Evolutionary conservation across 2,888 invertebrate genomes (phyloP).

Genomic region (Rhimphoctona megacephalus): DNA sequence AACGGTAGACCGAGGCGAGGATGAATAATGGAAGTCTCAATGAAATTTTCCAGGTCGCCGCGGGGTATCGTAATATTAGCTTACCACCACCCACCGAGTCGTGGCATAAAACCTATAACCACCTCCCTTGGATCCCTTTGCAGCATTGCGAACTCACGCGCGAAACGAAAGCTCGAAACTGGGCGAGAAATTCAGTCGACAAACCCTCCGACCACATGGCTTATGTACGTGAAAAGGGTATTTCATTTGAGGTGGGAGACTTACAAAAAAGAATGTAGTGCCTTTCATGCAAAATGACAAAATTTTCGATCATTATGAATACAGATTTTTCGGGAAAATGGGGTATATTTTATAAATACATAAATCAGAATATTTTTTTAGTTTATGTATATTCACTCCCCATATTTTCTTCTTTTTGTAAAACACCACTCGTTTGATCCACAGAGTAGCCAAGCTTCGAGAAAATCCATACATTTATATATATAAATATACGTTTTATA

Average conservation of each 20-base stretch:
- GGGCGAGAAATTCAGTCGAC: slow-evolving; percentile 39
- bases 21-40: slow-evolving; percentile 84
- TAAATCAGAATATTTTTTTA: not conserved
- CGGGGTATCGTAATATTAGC: slow-evolving; percentile 84
- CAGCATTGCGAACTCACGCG: slow-evolving; percentile 44
- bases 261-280: not conserved
- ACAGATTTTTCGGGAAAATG: not conserved
- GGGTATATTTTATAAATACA: not conserved
- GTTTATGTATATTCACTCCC: not conserved
- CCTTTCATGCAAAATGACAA: not conserved
- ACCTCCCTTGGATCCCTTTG: slow-evolving; percentile 65
- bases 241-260: slow-evolving; percentile 20
- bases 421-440: not conserved
- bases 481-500: not conserved
- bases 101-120: slow-evolving; percentile 70
- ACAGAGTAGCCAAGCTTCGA: not conserved
- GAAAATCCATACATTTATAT: not conserved
- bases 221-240: slow-evolving; percentile 43
- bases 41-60: slow-evolving; percentile 84
- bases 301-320: not conserved
- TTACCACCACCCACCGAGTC: slow-evolving; percentile 77
- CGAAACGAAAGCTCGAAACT: slow-evolving; percentile 53
- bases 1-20: slow-evolving; percentile 55
- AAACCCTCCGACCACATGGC: slow-evolving; percentile 58
- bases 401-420: not conserved